Conservation (phyloP, 2,113 vertebrate genomes). For the Microtus richardsoni region DNA sequence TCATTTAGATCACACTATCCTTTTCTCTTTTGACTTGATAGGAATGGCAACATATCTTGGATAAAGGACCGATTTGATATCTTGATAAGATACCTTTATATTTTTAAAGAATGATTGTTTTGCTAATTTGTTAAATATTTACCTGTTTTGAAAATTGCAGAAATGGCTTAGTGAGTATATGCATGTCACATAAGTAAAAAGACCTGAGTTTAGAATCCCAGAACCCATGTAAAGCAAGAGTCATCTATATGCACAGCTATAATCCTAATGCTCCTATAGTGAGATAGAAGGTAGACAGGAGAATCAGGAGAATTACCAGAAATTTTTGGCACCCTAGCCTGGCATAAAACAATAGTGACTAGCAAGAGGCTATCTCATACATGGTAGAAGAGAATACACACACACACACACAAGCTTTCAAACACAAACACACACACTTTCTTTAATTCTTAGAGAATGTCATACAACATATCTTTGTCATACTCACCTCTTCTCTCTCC, state of each 20-base stretch:
- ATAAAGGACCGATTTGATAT: background rate
- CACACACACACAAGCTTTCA: too few species aligned
- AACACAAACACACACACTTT: background rate
- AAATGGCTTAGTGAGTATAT: background rate
- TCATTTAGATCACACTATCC: background rate
- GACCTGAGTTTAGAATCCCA: background rate
- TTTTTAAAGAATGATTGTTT: background rate
- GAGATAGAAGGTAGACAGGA: background rate
- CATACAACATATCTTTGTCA: background rate
- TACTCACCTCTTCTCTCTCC: background rate
- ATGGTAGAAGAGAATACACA: background rate
- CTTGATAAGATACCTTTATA: background rate
- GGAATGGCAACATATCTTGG: background rate
- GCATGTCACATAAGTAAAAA: background rate
- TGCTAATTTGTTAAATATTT: background rate
- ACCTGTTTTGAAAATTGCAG: slow-evolving; percentile 3
- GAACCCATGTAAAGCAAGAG: background rate
- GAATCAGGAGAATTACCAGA: background rate
- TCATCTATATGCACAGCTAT: background rate
- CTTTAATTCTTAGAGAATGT: background rate
- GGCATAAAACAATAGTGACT: background rate
- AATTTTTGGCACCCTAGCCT: background rate
- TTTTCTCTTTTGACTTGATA: background rate
- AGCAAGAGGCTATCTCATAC: background rate
- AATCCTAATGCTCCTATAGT: background rate